A percentile compares a stretch with the other conserved stretches of the same genome.
These are phyloP conservation scores for Synanthedon andrenaeformis DNA, from an alignment of 2,888 invertebrate species.

Conservation along the genomic window DNA sequence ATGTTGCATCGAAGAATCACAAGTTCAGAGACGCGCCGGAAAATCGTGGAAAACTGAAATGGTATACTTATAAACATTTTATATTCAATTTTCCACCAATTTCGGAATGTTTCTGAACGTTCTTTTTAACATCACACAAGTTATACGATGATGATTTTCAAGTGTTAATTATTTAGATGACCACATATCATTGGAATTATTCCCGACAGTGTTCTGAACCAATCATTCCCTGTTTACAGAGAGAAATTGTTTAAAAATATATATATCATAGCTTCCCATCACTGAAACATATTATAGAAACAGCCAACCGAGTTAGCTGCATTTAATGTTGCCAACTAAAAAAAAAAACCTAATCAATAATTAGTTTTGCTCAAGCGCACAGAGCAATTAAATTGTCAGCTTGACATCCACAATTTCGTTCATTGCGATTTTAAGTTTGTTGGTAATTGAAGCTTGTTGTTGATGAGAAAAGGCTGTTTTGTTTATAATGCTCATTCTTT, in stretches of 20 bases:
- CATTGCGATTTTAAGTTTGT: too few species aligned
- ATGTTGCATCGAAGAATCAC: constrained; percentile 18
- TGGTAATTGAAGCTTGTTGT: too few species aligned
- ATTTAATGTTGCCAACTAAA: too few species aligned
- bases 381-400: too few species aligned
- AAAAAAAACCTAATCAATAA: too few species aligned
- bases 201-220: constrained; percentile 42
- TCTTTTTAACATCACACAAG: constrained; percentile 12
- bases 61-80: constrained; percentile 2
- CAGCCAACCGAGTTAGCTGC: too few species aligned
- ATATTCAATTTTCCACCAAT: constrained; percentile 16
- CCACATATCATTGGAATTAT: constrained; percentile 51
- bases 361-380: too few species aligned
- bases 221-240: constrained; percentile 1
- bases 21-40: constrained; percentile 11
- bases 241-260: too few species aligned
- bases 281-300: too few species aligned
- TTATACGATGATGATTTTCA: constrained; percentile 17
- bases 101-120: constrained; percentile 6
- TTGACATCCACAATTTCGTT: too few species aligned
- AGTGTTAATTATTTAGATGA: constrained; percentile 50
- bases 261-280: too few species aligned
- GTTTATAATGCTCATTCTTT: constrained; percentile 59
- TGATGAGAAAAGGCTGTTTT: constrained; percentile 23
- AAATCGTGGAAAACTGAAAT: constrained; percentile 25